Percentiles rank a stretch among this genome's conserved stretches.
Conservation (phyloP, 1,140 invertebrate species). For the Cylas formicarius region DNA sequence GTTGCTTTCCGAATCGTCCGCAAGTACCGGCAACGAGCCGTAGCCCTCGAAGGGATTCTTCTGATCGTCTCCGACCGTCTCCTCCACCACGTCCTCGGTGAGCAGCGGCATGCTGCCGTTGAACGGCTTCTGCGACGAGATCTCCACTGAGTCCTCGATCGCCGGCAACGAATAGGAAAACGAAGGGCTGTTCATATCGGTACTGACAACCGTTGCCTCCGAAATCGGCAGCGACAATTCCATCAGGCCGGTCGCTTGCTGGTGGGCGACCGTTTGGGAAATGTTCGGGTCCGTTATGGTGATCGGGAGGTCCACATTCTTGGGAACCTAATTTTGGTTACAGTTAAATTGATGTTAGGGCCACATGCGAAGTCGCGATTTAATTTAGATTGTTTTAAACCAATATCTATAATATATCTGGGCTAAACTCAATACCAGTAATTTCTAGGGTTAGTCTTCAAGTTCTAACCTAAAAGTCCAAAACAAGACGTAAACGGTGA, state of each 20-base stretch:
- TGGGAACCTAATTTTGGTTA: slow-evolving; percentile 35
- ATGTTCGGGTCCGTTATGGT: slow-evolving; percentile 49
- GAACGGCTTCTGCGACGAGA: slow-evolving; percentile 31
- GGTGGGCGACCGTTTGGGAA: slow-evolving; percentile 50
- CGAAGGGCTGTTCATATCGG: slow-evolving; percentile 34
- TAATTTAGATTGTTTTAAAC: no score
- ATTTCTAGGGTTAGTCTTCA: no score
- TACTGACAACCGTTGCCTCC: slow-evolving; percentile 51
- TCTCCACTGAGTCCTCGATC: slow-evolving; percentile 33
- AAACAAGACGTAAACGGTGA: no score
- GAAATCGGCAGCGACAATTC: slow-evolving; percentile 63
- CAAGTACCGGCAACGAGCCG: slow-evolving; percentile 7
- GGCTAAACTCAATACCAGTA: no score
- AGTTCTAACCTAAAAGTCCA: no score
- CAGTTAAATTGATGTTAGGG: no score
- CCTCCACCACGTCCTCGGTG: slow-evolving; percentile 29
- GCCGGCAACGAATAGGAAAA: slow-evolving; percentile 35
- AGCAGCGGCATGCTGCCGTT: slow-evolving; percentile 35
- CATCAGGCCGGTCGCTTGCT: slow-evolving; percentile 30
- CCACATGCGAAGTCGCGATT: no score
- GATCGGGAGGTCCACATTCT: slow-evolving; percentile 47
- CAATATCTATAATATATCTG: no score
- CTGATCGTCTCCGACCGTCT: background rate
- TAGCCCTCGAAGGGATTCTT: slow-evolving; percentile 1
- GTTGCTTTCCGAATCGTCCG: slow-evolving; percentile 2